A percentile compares a stretch with the other conserved stretches of the same genome.
Evolutionary conservation across 2,888 invertebrate species (phyloP).

Genomic region (Baccha elongata): DNA sequence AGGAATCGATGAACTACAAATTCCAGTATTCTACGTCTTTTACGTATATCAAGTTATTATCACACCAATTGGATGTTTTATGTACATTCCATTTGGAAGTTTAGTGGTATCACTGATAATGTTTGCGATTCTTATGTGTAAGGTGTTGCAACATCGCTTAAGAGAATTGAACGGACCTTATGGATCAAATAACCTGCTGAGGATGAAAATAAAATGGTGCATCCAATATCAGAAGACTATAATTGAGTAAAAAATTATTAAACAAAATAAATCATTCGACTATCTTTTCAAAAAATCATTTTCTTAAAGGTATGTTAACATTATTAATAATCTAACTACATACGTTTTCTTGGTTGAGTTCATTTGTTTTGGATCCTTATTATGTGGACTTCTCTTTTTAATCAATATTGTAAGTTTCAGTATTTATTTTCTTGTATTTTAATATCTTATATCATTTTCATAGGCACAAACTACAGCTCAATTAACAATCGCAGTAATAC

Average conservation of each 20-base stretch:
- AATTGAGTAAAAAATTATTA: conserved; percentile 74
- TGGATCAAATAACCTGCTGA: conserved; percentile 51
- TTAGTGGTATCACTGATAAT: conserved; percentile 77
- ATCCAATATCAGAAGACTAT: conserved; percentile 78
- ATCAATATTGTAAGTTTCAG: conserved; percentile 76
- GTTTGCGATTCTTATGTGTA: conserved; percentile 77
- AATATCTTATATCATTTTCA: background rate
- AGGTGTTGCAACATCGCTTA: conserved; percentile 77
- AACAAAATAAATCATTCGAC: conserved; percentile 7
- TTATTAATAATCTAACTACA: conserved; percentile 54
- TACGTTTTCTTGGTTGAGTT: conserved; percentile 65
- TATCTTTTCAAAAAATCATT: background rate
- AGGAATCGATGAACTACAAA: conserved; percentile 75
- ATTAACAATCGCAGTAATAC: conserved; percentile 78
- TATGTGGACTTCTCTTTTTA: conserved; percentile 79
- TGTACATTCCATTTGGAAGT: conserved; percentile 79
- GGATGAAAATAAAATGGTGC: conserved; percentile 76
- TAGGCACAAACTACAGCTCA: conserved; percentile 78
- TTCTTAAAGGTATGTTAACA: conserved; percentile 75
- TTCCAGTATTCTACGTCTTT: conserved; percentile 77
- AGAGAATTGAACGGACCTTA: conserved; percentile 62
- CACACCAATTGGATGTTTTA: conserved; percentile 79
- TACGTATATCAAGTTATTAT: conserved; percentile 77
- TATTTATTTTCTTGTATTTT: background rate
- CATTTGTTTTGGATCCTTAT: conserved; percentile 77